Percentiles rank a stretch among this genome's conserved stretches.
Conservation (phyloP, 1,140 invertebrate species). For the Platyscapa corneri region DNA sequence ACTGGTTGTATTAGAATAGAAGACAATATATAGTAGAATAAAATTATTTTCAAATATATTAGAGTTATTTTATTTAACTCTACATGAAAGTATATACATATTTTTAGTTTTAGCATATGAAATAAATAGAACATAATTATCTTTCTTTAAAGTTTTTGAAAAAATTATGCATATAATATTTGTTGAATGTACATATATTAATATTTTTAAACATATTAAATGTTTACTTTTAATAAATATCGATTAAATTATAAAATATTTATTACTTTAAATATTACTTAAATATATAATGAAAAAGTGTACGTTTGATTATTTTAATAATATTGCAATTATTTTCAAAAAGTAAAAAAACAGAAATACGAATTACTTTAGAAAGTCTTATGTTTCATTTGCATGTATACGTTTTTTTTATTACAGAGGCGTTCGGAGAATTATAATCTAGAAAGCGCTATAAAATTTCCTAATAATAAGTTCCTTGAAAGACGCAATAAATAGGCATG, state of each 20-base stretch:
- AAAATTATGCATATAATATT: not conserved
- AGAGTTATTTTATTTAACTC: not conserved
- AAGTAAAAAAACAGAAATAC: constrained; percentile 28
- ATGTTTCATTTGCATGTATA: not conserved
- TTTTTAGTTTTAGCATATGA: not conserved
- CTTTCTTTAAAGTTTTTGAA: not conserved
- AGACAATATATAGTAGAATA: not conserved
- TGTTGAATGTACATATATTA: not conserved
- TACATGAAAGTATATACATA: not conserved
- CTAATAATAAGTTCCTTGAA: not conserved
- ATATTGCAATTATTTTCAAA: constrained; percentile 2
- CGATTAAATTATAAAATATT: not conserved
- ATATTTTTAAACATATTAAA: not conserved
- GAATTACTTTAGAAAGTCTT: not conserved
- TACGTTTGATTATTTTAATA: constrained; percentile 4
- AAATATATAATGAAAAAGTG: not conserved
- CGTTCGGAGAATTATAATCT: not conserved
- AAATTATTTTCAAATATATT: not conserved
- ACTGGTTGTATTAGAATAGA: no score
- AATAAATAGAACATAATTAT: not conserved
- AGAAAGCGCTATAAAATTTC: not conserved
- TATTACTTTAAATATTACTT: not conserved
- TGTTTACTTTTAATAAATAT: not conserved
- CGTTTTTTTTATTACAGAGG: not conserved
- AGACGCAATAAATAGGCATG: not conserved